Evolutionary conservation across 2,888 invertebrate species (phyloP), one percentile per base, ranked within the genome.

Genomic region (Monochamus alternatus): DNA sequence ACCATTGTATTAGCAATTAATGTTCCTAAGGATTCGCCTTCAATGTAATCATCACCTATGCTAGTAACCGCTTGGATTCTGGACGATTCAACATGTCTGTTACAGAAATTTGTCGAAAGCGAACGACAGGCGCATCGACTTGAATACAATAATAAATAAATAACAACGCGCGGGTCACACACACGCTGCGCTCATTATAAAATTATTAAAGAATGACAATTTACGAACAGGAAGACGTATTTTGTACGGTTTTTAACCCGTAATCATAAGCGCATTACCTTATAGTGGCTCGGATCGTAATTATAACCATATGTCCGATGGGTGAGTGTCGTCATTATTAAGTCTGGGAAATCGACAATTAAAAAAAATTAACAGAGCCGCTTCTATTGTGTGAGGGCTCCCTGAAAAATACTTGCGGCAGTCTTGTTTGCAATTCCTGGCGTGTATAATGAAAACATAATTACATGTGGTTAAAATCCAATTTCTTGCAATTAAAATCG

Each of bases 141-240:
- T n/a, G 69, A 44, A 63, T 52, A 52, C 47, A 47, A 60, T 51
- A 71, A 71, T 44, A 63, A 63, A 71, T 70, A 71, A 71, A 71
- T 71, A 71, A 51, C 38, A 71, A 62, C 32, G 31, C 63, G 51
- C 71, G 52, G 71, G 71, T 47, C 71, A 71, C 73, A 78, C 78
- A 76, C 76, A 79, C 79, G 77, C 66, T 75, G 77, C 12, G 75
- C 74, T 79, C 79, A 79, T 79, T 79, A 79, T 78, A 83, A 88
- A 87, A 87, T 88, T 87, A 88, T 88, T 86, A 87, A 87, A 88
- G 88, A 88, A 88, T 88, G 88, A 88, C 88, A 87, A 88, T 88
- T 87, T 86, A 86, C 87, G 86, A 88, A 88, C 88, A 88, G 88
- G 88, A 89, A 88, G 88, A 88, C 85, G 87, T 87, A 87, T 88